Evolutionary conservation across 2,888 invertebrate genomes (phyloP), one percentile per base, ranked within the genome.

Genomic region (Eucriotettix oculatus): DNA sequence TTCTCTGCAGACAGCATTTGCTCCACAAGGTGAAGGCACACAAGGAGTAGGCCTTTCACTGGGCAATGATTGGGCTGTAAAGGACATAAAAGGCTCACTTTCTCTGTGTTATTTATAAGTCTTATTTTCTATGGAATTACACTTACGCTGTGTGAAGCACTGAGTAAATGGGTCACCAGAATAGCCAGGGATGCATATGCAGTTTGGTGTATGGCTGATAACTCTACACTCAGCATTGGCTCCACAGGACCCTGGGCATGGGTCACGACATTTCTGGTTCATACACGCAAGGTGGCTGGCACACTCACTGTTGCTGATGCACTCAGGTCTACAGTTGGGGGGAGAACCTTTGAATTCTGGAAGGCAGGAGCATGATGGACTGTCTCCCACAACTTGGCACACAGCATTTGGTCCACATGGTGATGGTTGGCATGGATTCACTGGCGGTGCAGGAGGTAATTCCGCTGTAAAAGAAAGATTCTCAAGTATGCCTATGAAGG

Each of bases 1-100:
- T 68, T 85, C 84, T 71, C 80, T 79, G 71, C 87, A 88, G 65
- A 82, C 78, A n/a, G 87, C 85, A 72, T 87, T 87, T 44, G 75
- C 68, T 42, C 85, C 85, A 71, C 85, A 85, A 41, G 84, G 83
- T 61, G 82, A 83, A n/a, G 87, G 86, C 63, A 79, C 74, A 66
- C 87, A 88, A 0, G 86, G 87, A 65, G 81, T 80, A 43, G 69
- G 78, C 73, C 71, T 58, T 16, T 58, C 60, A 29, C 29, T 29
- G 29, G 29, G 29, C 29, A 29, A 7, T 29, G 29, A 29, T 29
- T 29, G 29, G 29, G 29, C 29, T 29, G 29, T 29, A 7, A 29
- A 29, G 29, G 7, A 29, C 7, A 29, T 29, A 29, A 29, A 29
- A 7, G 7, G 7, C 29, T 29, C 29, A 29, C 29, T 29, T 5